A percentile compares a stretch with the other conserved stretches of the same genome.
Evolutionary conservation across 2,888 invertebrate species (phyloP).

Genomic region (Tryphoninae sp.): DNA sequence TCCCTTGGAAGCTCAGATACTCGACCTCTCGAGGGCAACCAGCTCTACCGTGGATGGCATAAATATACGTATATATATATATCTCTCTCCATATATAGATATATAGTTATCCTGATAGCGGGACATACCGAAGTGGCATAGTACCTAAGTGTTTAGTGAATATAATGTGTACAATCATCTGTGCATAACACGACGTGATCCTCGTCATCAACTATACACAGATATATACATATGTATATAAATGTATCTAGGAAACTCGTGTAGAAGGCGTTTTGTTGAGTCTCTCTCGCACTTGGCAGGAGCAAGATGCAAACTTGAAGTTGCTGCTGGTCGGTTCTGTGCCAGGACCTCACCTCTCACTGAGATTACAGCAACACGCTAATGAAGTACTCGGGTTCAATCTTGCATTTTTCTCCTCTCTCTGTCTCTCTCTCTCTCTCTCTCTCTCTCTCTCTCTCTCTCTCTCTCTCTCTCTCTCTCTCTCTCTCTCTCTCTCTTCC

Average conservation of each 20-base stretch:
- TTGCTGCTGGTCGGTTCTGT: neutral
- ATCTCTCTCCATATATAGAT: neutral
- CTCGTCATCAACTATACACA: neutral
- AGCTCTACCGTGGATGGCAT: constrained; percentile 1
- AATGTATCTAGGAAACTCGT: neutral
- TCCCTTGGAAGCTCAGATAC: constrained; percentile 58
- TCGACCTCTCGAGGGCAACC: constrained; percentile 53
- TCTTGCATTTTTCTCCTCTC: constrained; percentile 27
- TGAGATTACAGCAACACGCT: constrained; percentile 45
- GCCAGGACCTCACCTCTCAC: constrained; percentile 14
- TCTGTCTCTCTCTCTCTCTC: constrained; percentile 27
- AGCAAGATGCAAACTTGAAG: constrained; percentile 7
- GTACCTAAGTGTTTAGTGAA: constrained; percentile 16
- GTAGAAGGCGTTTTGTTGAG: constrained; percentile 6
- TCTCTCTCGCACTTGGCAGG: neutral
- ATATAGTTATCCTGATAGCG: neutral
- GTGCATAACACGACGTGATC: neutral
- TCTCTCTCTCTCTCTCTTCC: constrained; percentile 29
- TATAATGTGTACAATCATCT: constrained; percentile 10
- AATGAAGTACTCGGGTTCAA: constrained; percentile 49
- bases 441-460: constrained; percentile 25
- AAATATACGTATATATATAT: neutral
- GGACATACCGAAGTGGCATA: constrained; percentile 15
- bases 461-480: constrained; percentile 35
- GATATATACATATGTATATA: neutral